Evolutionary conservation across 2,113 vertebrate genomes (phyloP), one percentile per base, ranked within the genome.

Genomic region (Gorilla gorilla): DNA sequence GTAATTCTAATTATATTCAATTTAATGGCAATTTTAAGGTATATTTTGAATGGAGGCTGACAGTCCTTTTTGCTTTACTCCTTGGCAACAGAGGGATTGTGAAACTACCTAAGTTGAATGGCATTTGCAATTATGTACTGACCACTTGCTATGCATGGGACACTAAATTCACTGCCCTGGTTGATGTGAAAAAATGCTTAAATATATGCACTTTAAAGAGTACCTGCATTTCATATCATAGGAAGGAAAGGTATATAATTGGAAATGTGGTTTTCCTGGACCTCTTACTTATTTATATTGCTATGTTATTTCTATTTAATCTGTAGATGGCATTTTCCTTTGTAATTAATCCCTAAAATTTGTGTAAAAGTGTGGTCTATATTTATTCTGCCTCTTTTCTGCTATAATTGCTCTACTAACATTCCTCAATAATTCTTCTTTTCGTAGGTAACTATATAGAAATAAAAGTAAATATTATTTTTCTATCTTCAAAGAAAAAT

Each of bases 1-100:
- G 90, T 96, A 96, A 96, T 94, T 95, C 76, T 96, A 97, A 94
- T 97, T 96, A 83, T 95, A 90, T 88, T 94, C 94, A 95, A 94
- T 89, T 73, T 97, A 96, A 86, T 93, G 84, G 95, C 92, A 92
- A 94, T 78, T 43, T 68, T 61, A 94, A 94, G 81, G 76, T 92
- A 83, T 90, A 79, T 95, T 96, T 95, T 96, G 59, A 94, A 81
- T 38, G 48, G 76, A 85, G 27, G 76, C 81, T 68, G 16, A 89
- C 78, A 93, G n/a, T 96, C 40, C 80, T 90, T 89, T 92, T 81
- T 90, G 81, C 72, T 92, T 94, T 90, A 89, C 66, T 96, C n/a
- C 90, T 93, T 89, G 91, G 76, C n/a, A 45, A 59, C 35, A 18
- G 83, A 76, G 50, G 43, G 96, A 94, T 61, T 81, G 70, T 91